Base-by-base conservation (phyloP, 2,888 invertebrate genomes). In the Crioceris asparagi region DNA sequence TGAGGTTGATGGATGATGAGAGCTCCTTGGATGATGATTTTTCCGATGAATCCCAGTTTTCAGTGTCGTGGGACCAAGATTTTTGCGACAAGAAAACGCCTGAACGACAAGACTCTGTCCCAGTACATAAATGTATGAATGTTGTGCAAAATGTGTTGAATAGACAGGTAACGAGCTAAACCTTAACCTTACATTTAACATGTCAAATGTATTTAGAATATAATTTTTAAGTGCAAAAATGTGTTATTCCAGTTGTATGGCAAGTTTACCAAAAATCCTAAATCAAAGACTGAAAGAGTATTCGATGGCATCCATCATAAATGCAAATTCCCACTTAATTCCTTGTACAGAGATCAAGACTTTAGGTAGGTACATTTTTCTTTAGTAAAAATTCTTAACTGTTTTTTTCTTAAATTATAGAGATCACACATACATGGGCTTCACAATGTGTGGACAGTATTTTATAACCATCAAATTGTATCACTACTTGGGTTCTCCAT, bases 401-500 rank as follows among this genome's bases (percentile, higher is more conserved):
- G 10, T 26, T 7, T 6, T 18, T 38, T 31, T 35, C 39, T 48
- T 42, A 53, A 45, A 34, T 65, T 66, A 14, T 51, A 88, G 90
- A 47, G 87, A 88, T 48, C 91, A 93, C 62, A 79, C 92, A 46
- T 87, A 90, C 59, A 86, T 94, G 81, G 94, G 94, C 5, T 82
- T 93, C 58, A 88, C 90, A n/a, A 82, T 87, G 52, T 92, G 92
- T 62, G 92, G 93, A 10, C 85, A 88, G 65, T 93, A 83, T 68
- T 74, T 94, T 46, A 69, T 94, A 50, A 92, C 92, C 45, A 60
- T 61, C 43, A 59, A 51, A 39, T 38, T 51, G 11, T 47, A 48
- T 32, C 54, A 59, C 38, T 47, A 53, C 19, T 34, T 47, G 16
- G 12, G 12, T 14, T 41, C 38, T 17, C 45, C 44, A 19, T 43